A percentile compares a stretch with the other conserved stretches of the same genome.
Evolutionary conservation across 2,888 invertebrate species (phyloP).

Genomic region (Caenorhabditis afra): DNA sequence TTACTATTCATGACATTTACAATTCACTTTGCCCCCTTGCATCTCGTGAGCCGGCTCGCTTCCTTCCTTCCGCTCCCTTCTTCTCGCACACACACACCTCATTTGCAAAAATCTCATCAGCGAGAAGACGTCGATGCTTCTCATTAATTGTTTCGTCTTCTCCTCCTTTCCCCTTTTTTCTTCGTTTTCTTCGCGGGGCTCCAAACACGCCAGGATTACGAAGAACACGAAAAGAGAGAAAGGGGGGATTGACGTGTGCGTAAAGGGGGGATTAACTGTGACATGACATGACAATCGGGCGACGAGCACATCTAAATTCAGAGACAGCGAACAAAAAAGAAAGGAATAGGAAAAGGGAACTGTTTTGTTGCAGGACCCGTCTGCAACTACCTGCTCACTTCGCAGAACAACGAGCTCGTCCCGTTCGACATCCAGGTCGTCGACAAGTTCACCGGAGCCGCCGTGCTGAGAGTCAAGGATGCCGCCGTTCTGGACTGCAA

Average conservation of each 20-base stretch:
- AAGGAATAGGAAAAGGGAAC: not conserved
- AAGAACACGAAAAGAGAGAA: conserved; percentile 35
- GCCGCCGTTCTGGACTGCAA: conserved; percentile 74
- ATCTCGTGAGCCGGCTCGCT: too few relatives aligned
- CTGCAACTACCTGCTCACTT: conserved; percentile 74
- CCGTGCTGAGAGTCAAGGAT: conserved; percentile 74
- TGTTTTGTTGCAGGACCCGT: conserved; percentile 73
- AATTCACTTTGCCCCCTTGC: conserved; percentile 9
- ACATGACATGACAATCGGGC: conserved; percentile 47
- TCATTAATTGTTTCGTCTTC: conserved; percentile 50
- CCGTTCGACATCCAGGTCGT: conserved; percentile 76
- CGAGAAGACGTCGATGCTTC: conserved; percentile 19
- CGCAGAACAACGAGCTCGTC: conserved; percentile 58
- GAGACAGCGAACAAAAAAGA: conserved; percentile 13
- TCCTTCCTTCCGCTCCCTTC: too few relatives aligned
- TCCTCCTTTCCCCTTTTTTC: conserved; percentile 10
- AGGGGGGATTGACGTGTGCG: conserved; percentile 37
- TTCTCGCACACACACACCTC: conserved; percentile 16
- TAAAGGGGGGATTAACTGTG: conserved; percentile 45
- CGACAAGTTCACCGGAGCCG: conserved; percentile 75
- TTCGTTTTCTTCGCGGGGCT: conserved; percentile 23
- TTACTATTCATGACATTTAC: conserved; percentile 49
- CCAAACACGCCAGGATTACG: conserved; percentile 48
- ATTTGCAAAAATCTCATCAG: conserved; percentile 52
- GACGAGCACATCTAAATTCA: conserved; percentile 46